Percentiles rank a stretch among this genome's conserved stretches.
Evolutionary conservation across 2,113 vertebrate genomes (phyloP).

Genomic region (Lophura nycthemera): DNA sequence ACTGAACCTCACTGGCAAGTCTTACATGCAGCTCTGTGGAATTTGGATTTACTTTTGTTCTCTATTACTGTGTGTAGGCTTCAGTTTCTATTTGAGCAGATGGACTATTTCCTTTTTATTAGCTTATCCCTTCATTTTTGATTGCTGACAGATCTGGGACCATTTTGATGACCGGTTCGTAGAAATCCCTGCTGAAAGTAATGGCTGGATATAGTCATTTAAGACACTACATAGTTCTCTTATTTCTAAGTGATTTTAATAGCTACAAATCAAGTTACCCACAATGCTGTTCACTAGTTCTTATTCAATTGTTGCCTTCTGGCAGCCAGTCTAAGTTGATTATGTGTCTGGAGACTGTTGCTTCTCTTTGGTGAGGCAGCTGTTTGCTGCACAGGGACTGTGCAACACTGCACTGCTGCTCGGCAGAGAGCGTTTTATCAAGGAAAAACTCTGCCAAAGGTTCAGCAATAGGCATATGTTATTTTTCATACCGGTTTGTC

Average conservation of each 20-base stretch:
- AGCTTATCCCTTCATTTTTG: constrained; percentile 6
- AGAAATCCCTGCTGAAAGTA: constrained; percentile 24
- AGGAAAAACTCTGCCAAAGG: background rate
- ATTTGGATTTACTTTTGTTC: background rate
- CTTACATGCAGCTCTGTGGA: background rate
- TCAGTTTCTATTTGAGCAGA: background rate
- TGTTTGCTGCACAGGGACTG: background rate
- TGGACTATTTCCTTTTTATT: constrained; percentile 24
- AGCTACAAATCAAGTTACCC: constrained; percentile 61
- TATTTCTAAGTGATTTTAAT: constrained; percentile 49
- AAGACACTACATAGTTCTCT: constrained; percentile 13
- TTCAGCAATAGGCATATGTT: background rate
- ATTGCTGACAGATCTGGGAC: constrained; percentile 14
- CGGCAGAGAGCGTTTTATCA: background rate
- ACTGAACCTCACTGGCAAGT: background rate
- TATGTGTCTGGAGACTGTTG: background rate
- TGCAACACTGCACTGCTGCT: background rate
- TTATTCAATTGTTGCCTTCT: constrained; percentile 65
- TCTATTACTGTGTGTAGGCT: background rate
- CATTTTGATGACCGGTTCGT: accelerated
- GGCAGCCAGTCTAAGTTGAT: constrained; percentile 52
- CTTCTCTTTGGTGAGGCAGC: background rate
- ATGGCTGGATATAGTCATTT: background rate
- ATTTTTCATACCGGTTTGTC: background rate
- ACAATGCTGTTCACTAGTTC: constrained; percentile 22